Percentiles rank a stretch among this genome's conserved stretches.
Conservation (phyloP, 2,888 invertebrate genomes). For the Brachylomia viminalis region DNA sequence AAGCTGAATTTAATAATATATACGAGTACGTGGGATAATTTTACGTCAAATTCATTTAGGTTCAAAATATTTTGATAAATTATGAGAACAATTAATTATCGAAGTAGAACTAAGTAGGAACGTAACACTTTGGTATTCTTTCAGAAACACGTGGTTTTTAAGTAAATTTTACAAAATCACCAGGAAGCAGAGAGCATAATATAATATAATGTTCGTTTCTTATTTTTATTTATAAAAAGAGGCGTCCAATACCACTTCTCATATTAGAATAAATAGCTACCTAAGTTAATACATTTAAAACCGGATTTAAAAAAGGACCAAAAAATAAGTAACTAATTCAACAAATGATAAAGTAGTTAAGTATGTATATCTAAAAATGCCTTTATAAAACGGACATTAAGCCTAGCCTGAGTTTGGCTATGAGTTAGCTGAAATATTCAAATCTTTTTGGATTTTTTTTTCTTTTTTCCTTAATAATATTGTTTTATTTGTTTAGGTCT, state of each 20-base stretch:
- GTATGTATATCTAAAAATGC: neutral
- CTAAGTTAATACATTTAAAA: slow-evolving; percentile 1
- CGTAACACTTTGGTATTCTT: neutral
- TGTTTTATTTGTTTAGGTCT: slow-evolving; percentile 12
- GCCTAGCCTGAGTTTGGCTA: no score
- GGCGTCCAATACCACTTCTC: neutral
- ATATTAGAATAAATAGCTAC: neutral
- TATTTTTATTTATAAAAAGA: neutral
- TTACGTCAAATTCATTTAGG: neutral
- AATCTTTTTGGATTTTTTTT: no score
- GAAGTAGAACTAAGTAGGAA: no score
- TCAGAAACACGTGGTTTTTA: neutral
- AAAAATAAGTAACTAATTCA: slow-evolving; percentile 17
- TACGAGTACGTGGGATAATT: neutral
- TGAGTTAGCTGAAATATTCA: no score
- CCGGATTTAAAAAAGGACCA: neutral
- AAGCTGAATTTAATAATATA: slow-evolving; percentile 5
- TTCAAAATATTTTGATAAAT: neutral
- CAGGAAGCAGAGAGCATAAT: neutral
- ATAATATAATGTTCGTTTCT: neutral
- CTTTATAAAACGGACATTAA: slow-evolving; percentile 14
- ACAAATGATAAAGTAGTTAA: neutral
- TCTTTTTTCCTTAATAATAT: neutral
- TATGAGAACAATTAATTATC: neutral
- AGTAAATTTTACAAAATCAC: neutral